phyloP scores from a whole-genome alignment of 2,888 invertebrate species.

The Andrena flavipes region DNA sequence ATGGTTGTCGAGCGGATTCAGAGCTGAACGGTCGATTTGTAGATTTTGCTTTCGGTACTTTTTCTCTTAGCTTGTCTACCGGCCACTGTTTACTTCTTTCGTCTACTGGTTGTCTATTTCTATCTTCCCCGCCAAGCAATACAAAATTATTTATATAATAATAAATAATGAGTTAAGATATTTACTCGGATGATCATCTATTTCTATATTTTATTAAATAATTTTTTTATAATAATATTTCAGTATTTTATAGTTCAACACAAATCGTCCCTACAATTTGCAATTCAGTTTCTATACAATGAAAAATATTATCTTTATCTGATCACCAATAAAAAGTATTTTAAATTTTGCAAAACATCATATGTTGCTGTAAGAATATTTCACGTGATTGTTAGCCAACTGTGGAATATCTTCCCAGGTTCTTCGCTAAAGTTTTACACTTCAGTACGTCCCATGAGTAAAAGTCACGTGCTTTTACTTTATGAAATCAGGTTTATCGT shows the following conservation, averaged over 20 bases:
- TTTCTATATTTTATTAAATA: no score
- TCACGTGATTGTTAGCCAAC: not conserved
- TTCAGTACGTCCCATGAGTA: constrained; percentile 39
- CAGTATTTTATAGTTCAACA: no score
- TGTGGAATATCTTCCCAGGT: not conserved
- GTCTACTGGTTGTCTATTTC: no score
- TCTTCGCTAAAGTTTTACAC: constrained; percentile 24
- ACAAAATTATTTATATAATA: not conserved
- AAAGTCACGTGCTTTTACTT: constrained; percentile 49
- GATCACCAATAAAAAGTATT: not conserved
- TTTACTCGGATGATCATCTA: not conserved
- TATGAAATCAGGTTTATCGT: constrained; percentile 30
- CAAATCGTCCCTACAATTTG: no score
- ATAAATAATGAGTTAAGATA: not conserved
- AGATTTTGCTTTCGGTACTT: constrained; percentile 75
- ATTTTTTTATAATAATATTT: no score
- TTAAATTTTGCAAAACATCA: not conserved
- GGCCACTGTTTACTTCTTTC: no score
- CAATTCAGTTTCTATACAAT: no score
- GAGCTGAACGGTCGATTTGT: constrained; percentile 80
- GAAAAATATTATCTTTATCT: no score
- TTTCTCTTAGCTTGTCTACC: not conserved
- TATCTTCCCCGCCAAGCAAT: not conserved
- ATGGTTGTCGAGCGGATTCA: constrained; percentile 76
- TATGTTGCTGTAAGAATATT: not conserved